Percentiles rank a stretch among this genome's conserved stretches.
These are phyloP conservation scores for Chamaea fasciata DNA, from an alignment of 2,113 vertebrate species.

Conservation along the genomic window DNA sequence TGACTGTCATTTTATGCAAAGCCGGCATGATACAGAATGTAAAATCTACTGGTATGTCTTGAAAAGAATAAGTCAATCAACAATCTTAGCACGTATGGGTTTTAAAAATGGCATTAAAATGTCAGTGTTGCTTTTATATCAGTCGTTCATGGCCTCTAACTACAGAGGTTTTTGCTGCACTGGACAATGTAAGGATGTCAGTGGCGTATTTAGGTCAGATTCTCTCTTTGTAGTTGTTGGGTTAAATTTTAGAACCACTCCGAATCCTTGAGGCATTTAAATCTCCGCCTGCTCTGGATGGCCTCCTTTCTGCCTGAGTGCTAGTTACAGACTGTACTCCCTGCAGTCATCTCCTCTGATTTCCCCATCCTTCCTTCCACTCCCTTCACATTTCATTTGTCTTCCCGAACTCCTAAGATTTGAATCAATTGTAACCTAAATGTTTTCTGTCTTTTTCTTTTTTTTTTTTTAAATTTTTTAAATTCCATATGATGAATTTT, in stretches of 20 bases:
- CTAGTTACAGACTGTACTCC: background rate
- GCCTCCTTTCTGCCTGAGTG: slow-evolving; percentile 25
- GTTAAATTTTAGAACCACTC: slow-evolving; percentile 38
- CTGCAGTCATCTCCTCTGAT: slow-evolving; percentile 13
- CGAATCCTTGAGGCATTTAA: slow-evolving; percentile 24
- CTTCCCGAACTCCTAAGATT: background rate
- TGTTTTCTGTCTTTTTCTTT: background rate
- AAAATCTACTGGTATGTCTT: background rate
- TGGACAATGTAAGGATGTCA: background rate
- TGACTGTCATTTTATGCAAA: background rate
- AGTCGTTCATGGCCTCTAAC: background rate
- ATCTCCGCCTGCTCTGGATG: background rate
- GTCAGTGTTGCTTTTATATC: background rate
- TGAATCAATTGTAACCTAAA: slow-evolving; percentile 9
- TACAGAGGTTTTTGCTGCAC: background rate
- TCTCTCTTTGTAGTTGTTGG: slow-evolving; percentile 17
- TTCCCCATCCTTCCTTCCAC: background rate
- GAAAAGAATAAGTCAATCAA: background rate
- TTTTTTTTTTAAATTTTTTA: background rate
- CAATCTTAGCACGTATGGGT: background rate
- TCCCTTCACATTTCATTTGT: slow-evolving; percentile 7
- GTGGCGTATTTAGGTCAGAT: slow-evolving; percentile 47
- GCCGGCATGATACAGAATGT: background rate
- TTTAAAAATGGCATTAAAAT: background rate
- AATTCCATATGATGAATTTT: background rate